phyloP scores from a whole-genome alignment of 2,888 invertebrate species.

The Agelastica alni region DNA sequence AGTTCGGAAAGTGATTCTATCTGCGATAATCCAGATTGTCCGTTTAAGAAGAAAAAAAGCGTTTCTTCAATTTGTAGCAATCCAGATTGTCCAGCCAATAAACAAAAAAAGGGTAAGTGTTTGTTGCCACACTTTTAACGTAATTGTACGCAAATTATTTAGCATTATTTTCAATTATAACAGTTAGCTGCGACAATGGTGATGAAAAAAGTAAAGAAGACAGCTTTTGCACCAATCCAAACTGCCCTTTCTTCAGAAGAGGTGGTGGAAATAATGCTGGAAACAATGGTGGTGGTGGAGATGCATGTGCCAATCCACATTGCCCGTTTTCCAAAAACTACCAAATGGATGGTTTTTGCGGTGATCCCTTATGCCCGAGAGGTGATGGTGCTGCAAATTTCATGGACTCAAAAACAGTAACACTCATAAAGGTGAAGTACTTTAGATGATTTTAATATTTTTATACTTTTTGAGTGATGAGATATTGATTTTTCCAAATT shows the following conservation, averaged over 20 bases:
- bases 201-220: constrained; percentile 21
- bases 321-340: background rate
- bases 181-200: constrained; percentile 28
- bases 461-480: background rate
- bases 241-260: constrained; percentile 30
- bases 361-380: constrained; percentile 39
- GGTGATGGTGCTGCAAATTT: background rate
- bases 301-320: background rate
- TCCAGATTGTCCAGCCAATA: constrained; percentile 34
- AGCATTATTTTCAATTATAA: too few species aligned
- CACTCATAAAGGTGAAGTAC: background rate
- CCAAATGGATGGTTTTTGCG: constrained; percentile 26
- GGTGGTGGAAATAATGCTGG: background rate
- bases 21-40: constrained; percentile 38
- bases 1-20: constrained; percentile 1
- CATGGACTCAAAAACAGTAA: background rate
- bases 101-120: too few species aligned
- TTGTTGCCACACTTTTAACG: too few species aligned
- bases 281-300: background rate
- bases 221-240: constrained; percentile 34
- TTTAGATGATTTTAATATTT: background rate
- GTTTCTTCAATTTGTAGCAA: constrained; percentile 24
- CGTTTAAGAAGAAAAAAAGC: constrained; percentile 12
- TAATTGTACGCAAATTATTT: too few species aligned
- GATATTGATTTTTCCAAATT: too few species aligned